These are phyloP conservation scores for Galerucella nymphaeae DNA, from an alignment of 2,888 invertebrate genomes.

Conservation along the genomic window DNA sequence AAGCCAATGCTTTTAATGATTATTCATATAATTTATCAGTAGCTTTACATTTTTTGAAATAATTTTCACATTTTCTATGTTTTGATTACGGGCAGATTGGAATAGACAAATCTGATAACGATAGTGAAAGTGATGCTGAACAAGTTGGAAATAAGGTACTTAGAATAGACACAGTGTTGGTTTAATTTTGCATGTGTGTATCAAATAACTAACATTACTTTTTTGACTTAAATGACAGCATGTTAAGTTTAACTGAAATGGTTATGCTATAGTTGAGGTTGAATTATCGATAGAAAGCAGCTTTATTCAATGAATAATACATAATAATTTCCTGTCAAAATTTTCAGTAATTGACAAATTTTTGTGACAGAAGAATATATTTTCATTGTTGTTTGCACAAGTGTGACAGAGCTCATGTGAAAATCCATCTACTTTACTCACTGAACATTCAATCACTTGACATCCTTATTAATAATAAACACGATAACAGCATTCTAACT, in stretches of 20 bases:
- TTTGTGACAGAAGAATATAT: too few relatives aligned
- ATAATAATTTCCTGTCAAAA: too few relatives aligned
- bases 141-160: conserved; percentile 57
- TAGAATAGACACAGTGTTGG: conserved; percentile 24
- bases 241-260: background rate
- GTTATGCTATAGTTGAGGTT: too few relatives aligned
- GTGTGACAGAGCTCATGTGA: too few relatives aligned
- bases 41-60: conserved; percentile 8
- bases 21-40: conserved; percentile 9
- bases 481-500: too few relatives aligned
- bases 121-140: conserved; percentile 57
- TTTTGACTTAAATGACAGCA: background rate
- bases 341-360: too few relatives aligned
- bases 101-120: conserved; percentile 47
- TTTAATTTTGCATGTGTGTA: conserved; percentile 35
- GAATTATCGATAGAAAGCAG: too few relatives aligned
- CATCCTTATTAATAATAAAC: too few relatives aligned
- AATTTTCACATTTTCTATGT: conserved; percentile 29
- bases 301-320: too few relatives aligned
- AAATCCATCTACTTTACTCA: too few relatives aligned
- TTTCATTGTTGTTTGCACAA: too few relatives aligned
- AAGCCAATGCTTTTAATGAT: background rate
- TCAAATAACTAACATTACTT: background rate
- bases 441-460: background rate
- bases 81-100: conserved; percentile 50